Conservation (phyloP, 2,113 vertebrate species). For the Trogon surrucura region DNA sequence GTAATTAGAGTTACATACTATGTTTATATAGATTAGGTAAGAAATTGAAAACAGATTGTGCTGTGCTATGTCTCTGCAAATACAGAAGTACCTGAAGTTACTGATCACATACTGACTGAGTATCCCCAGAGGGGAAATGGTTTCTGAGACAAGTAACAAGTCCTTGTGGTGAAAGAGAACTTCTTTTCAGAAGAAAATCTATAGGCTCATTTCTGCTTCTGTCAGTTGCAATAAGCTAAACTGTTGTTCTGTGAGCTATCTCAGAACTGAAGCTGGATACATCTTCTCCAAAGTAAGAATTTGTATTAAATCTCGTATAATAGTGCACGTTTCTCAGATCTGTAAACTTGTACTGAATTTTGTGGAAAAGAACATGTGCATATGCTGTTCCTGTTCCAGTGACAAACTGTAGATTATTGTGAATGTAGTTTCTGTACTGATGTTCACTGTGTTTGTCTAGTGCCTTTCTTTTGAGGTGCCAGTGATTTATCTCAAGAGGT, state of each 20-base stretch:
- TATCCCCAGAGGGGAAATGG: not conserved
- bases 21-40: not conserved
- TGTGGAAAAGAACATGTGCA: not conserved
- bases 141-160: not conserved
- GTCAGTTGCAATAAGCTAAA: not conserved
- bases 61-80: not conserved
- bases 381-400: not conserved
- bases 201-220: not conserved
- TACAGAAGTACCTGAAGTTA: not conserved
- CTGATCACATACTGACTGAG: not conserved
- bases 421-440: not conserved
- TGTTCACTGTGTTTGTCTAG: not conserved
- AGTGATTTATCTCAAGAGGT: not conserved
- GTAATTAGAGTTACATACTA: not conserved
- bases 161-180: not conserved
- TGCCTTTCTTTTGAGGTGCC: conserved; percentile 20
- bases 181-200: not conserved
- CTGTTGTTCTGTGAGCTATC: not conserved
- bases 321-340: conserved; percentile 6
- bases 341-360: not conserved
- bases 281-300: conserved; percentile 12
- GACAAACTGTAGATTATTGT: not conserved
- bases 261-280: not conserved
- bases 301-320: not conserved
- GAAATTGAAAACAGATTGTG: not conserved